Evolutionary conservation across 2,888 invertebrate genomes (phyloP), one percentile per base, ranked within the genome.

Genomic region (Diachrysia chrysitis): DNA sequence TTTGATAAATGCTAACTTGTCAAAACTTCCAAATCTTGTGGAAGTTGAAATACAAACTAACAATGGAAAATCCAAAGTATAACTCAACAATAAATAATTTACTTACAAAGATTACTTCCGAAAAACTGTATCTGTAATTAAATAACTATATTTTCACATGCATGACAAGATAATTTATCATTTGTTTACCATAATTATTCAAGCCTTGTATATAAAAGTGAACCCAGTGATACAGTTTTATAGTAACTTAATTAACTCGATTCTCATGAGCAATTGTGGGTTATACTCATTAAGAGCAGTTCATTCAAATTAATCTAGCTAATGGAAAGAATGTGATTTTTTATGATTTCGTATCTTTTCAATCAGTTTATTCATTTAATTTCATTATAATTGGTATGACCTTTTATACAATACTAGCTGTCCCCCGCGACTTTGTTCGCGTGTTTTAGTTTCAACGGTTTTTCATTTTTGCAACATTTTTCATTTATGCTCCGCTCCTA

Each of bases 221-320:
- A 14, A 46, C 35, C 63, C 58, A 37, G 29, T 42, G 2, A 29
- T 55, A 19, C 63, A 37, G 62, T 72, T 66, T 59, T 17, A 71
- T 69, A 69, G 57, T 54, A 42, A 23, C 16, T 59, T 68, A 74
- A 71, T 69, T 69, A 25, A 61, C 25, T 54, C 7, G 51, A 56
- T 76, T 79, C 69, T 71, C 76, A 74, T 66, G 58, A 25, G 14
- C 29, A 66, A 68, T 54, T 37, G 58, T 37, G 53, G 60, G 58
- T 65, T 58, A 58, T 48, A 55, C 60, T 71, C 32, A 68, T 64
- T 59, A 61, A 71, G 56, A 60, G 66, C 63, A 46, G 56, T 59
- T 63, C 21, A 63, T 25, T 29, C 54, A 54, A 61, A 63, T 63
- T 51, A 54, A 57, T 69, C 56, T 46, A 16, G 21, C 14, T 55